Evolutionary conservation across 2,797 vertebrate genomes (phyloP), one percentile per base, ranked within the genome.

Genomic region (Myotis planiceps): DNA sequence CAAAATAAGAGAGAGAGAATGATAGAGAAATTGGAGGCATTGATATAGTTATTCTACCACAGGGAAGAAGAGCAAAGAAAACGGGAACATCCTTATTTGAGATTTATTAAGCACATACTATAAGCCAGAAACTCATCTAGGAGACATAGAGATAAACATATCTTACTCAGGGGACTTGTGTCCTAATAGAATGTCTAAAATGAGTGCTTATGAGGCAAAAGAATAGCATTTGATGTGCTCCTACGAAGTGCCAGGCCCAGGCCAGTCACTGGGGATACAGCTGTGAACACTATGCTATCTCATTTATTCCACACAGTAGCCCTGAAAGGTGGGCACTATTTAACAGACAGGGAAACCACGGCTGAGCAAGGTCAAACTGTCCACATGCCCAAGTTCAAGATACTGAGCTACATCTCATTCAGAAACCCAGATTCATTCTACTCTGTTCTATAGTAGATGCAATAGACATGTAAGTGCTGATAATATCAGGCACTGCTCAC

Each of bases 31-130:
- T 2, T 23, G 3, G 29, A 12, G 7, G 34, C 66, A 74, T 0
- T 18, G 5, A 39, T 76, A 34, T 1, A 79, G 39, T 63, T 66
- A 92, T 80, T 81, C 49, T 32, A 83, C n/a, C 47, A 65, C 3
- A 60, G 12, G 94, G 58, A 80, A 88, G 51, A 79, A 87, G 14
- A 78, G 34, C 32, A 87, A 92, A 86, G 63, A 66, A 93, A 75
- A 83, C 5, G 19, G 34, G 9, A 16, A 25, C 65, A 80, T 37
- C 27, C 69, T 81, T 85, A 53, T 14, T 49, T 80, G 55, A 75
- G 49, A 84, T 74, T 81, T 84, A 82, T 65, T 85, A 69, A 92
- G 53, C 0, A 60, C 51, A 18, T 90, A 60, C 12, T 82, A 0
- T 63, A 74, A 78, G 42, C 39, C 63, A 92, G 82, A 81, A 90